Conservation (phyloP, 1,140 invertebrate species). For the Diorhabda sublineata region DNA sequence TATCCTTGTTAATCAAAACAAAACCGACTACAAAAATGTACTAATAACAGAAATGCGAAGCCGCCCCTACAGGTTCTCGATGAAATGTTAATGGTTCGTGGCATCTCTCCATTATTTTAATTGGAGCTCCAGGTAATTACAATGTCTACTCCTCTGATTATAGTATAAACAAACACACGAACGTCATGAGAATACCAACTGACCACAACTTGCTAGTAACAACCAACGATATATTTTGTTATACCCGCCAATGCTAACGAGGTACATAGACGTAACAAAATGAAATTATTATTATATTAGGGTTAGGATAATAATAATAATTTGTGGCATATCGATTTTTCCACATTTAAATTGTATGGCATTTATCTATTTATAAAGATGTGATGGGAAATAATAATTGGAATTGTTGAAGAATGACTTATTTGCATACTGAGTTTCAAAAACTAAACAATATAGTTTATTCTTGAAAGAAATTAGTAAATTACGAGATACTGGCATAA, state of each 20-base stretch:
- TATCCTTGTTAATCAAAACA: too few relatives aligned
- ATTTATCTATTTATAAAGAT: too few relatives aligned
- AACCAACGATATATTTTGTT: constrained; percentile 11
- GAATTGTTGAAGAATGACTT: too few relatives aligned
- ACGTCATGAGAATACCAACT: constrained; percentile 33
- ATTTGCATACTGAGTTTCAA: too few relatives aligned
- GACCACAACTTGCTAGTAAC: constrained; percentile 7
- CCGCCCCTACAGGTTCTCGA: neutral
- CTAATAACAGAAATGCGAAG: neutral
- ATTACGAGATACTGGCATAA: too few relatives aligned
- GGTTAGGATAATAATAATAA: too few relatives aligned
- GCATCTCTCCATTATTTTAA: constrained; percentile 42
- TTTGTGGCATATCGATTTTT: too few relatives aligned
- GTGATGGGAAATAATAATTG: too few relatives aligned
- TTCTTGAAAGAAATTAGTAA: too few relatives aligned
- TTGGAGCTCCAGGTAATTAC: constrained; percentile 39
- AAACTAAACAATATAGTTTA: too few relatives aligned
- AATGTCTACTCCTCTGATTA: constrained; percentile 38
- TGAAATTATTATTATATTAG: neutral
- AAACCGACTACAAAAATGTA: too few relatives aligned
- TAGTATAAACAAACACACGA: constrained; percentile 40
- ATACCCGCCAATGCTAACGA: constrained; percentile 13
- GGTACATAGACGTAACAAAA: neutral
- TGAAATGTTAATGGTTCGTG: constrained; percentile 42
- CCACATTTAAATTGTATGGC: too few relatives aligned